A percentile compares a stretch with the other conserved stretches of the same genome.
Evolutionary conservation across 2,797 vertebrate genomes (phyloP).

Genomic region (Acipenser ruthenus): DNA sequence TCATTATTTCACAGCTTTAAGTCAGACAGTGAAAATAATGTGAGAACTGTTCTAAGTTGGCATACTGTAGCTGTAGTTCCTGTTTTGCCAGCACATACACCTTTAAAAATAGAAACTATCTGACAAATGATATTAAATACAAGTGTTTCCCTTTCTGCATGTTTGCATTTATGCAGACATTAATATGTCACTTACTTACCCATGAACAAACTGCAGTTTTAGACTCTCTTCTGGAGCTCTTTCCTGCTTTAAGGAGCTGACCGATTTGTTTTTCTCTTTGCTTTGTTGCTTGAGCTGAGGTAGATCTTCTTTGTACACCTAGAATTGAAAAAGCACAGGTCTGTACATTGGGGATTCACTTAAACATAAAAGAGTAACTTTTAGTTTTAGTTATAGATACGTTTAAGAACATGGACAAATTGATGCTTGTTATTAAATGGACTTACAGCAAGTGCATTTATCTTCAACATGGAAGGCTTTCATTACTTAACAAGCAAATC

Average conservation of each 20-base stretch:
- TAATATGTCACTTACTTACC: slow-evolving; percentile 38
- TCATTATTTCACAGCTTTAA: too few species aligned
- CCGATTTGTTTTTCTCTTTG: slow-evolving; percentile 74
- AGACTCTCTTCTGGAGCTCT: slow-evolving; percentile 82
- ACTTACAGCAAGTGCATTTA: background rate
- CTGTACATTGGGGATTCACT: background rate
- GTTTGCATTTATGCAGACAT: too few species aligned
- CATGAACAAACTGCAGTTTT: slow-evolving; percentile 88
- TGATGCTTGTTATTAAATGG: too few species aligned
- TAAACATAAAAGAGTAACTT: background rate
- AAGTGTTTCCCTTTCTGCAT: too few species aligned
- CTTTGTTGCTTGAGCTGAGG: slow-evolving; percentile 86
- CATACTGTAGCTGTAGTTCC: too few species aligned
- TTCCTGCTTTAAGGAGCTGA: slow-evolving; percentile 83
- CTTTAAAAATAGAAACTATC: too few species aligned
- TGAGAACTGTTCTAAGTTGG: too few species aligned
- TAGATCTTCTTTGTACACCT: slow-evolving; percentile 98
- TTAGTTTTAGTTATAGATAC: background rate
- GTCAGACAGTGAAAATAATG: too few species aligned
- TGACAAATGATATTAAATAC: too few species aligned
- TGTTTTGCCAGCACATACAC: too few species aligned
- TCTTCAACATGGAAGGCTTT: background rate
- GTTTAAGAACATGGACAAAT: background rate
- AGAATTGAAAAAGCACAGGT: slow-evolving; percentile 26
- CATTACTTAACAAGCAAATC: background rate